Conservation (phyloP, 1,140 invertebrate species). For the Tenebrio molitor region DNA sequence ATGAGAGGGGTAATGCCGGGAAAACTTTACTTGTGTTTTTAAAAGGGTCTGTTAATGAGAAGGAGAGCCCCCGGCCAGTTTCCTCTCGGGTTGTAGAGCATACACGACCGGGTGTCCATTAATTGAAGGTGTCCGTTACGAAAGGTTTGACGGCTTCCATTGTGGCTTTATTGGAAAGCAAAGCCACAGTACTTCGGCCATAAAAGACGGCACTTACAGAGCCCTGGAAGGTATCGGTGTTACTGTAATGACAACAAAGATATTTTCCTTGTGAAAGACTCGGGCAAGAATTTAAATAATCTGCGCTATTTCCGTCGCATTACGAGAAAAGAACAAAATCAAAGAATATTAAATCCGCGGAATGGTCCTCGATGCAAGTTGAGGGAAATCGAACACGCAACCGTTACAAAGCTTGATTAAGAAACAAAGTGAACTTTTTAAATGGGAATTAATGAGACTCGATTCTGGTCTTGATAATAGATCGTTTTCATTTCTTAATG, state of each 20-base stretch:
- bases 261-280: no score
- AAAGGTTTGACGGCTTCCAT: neutral
- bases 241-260: no score
- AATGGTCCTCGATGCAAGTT: neutral
- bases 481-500: constrained; percentile 46
- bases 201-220: neutral
- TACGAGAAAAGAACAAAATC: no score
- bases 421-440: constrained; percentile 20
- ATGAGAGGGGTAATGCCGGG: neutral
- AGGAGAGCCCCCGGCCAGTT: neutral
- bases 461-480: constrained; percentile 40
- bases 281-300: no score
- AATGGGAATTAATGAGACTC: constrained; percentile 36
- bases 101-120: constrained; percentile 10
- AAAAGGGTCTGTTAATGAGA: neutral
- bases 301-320: no score
- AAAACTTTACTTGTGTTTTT: neutral
- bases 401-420: constrained; percentile 6
- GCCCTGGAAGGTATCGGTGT: neutral
- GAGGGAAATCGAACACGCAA: neutral
- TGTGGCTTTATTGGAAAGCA: constrained; percentile 5
- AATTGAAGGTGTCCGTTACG: constrained; percentile 4
- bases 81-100: neutral
- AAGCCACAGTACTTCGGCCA: neutral
- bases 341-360: no score